Evolutionary conservation across 2,797 vertebrate species (phyloP), one percentile per base, ranked within the genome.

Genomic region (Hipposideros larvatus): DNA sequence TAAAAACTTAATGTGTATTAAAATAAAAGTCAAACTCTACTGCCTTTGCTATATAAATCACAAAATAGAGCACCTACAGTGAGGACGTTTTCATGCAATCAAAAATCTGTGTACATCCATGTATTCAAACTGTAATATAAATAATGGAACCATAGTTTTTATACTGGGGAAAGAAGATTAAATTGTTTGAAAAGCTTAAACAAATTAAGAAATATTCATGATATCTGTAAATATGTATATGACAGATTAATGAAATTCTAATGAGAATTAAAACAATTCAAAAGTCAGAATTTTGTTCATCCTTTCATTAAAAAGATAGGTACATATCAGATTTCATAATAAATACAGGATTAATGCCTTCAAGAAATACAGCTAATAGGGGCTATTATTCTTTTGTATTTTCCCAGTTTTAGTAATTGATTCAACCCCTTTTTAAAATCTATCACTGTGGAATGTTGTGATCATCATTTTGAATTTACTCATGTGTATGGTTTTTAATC

Each of bases 211-310:
- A 55, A 89, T n/a, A 15, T 84, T 28, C 4, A 93, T 77, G 3
- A 34, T 59, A 75, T 93, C 86, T 51, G 2, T 92, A 86, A 96
- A 95, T 24, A 24, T 59, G 7, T 16, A 57, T 61, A 34, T 84
- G 8, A 41, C 0, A 43, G 1, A 63, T 68, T 84, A 43, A 26
- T 73, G 21, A 94, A 94, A 82, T 61, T 43, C 51, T 90, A 90
- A 83, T 43, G 37, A 7, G 4, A 93, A 90, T 48, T 73, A 74
- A 87, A 97, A 68, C 66, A 79, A 87, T 48, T 87, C 7, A 6
- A 13, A 57, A 93, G 0, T 53, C 21, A 79, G 5, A 48, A 46
- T 68, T 53, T n/a, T 18, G 26, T 9, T 4, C 34, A 61, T 61
- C 46, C 9, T 48, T 48, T 65, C 21, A 74, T 70, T 79, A 53